Base-by-base conservation (phyloP, 1,140 invertebrate genomes). In the Physella acuta region DNA sequence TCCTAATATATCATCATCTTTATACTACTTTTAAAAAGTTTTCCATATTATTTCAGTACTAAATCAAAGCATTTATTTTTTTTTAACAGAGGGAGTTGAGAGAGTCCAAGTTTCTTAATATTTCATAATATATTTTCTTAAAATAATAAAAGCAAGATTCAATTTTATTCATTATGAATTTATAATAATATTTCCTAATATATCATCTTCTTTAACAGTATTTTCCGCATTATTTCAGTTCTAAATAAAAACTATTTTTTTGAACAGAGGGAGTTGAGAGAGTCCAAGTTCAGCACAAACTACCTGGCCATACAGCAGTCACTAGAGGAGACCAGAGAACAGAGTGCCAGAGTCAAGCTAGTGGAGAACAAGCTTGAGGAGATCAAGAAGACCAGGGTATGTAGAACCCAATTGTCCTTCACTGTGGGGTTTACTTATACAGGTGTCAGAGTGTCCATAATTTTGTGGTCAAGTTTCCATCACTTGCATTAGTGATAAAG, bases 281-380 rank as follows among this genome's bases (percentile, higher is more conserved):
- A 79, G 20, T 59, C 67, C 16, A 51, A 62, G 4, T 81, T 80
- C 71, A 64, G 63, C 20, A 65, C 73, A 26, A 79, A 80, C 70
- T 76, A 78, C 66, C 75, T 78, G 28, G 77, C 75, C 14, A 64
- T 78, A 16, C 77, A 80, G 59, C 78, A 81, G 58, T 73, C 73
- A 20, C 65, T 80, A 11, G 78, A 79, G 14, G 71, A 76, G n/a
- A 71, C 76, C 5, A 60, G 70, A 44, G 71, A 75, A 24, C 59
- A 73, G 14, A 58, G 68, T 24, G 65, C 63, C 2, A 56, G 74
- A 4, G 60, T 81, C 26, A 77, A 73, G 59, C 66, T 72, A 37
- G 64, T 80, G 24, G 76, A 77, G 58, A 51, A 75, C 34, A 74
- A 74, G 49, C 74, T 80, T 3, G 72, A 79, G 36, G 78, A 81